Percentiles rank a stretch among this genome's conserved stretches.
Evolutionary conservation across 2,113 vertebrate species (phyloP).

Genomic region (Jaculus jaculus): DNA sequence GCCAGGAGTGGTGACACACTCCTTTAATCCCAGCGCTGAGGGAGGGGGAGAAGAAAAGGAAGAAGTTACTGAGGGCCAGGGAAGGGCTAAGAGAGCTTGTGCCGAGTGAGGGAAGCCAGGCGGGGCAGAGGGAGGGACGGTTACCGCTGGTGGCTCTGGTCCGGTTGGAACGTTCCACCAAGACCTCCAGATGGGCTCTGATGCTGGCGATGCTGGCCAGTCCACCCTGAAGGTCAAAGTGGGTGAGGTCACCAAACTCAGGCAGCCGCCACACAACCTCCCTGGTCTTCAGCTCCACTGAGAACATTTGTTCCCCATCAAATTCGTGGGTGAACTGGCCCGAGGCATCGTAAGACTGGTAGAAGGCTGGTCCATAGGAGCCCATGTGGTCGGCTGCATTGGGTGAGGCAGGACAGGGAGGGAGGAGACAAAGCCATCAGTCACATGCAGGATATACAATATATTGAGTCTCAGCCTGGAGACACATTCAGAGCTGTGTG

Average conservation of each 20-base stretch:
- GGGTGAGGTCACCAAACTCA: conserved; percentile 32
- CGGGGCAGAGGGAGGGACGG: not conserved
- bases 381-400: conserved; percentile 67
- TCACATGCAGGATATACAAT: not conserved
- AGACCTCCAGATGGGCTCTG: conserved; percentile 31
- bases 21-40: too few relatives aligned
- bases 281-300: conserved; percentile 65
- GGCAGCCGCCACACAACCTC: conserved; percentile 66
- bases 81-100: not conserved
- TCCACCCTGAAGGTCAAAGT: conserved; percentile 50
- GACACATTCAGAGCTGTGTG: not conserved
- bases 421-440: not conserved
- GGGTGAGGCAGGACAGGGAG: not conserved
- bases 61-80: not conserved
- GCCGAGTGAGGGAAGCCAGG: not conserved
- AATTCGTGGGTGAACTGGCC: conserved; percentile 72
- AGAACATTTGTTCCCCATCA: conserved; percentile 72
- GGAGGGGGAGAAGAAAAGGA: not conserved
- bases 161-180: conserved; percentile 67
- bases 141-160: conserved; percentile 63
- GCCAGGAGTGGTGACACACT: too few relatives aligned
- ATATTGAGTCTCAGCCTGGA: not conserved
- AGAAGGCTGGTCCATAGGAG: conserved; percentile 77
- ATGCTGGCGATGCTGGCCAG: conserved; percentile 43
- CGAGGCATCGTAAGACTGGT: conserved; percentile 67